Evolutionary conservation across 2,797 vertebrate species (phyloP).

Genomic region (Muraenolepis orangiensis): DNA sequence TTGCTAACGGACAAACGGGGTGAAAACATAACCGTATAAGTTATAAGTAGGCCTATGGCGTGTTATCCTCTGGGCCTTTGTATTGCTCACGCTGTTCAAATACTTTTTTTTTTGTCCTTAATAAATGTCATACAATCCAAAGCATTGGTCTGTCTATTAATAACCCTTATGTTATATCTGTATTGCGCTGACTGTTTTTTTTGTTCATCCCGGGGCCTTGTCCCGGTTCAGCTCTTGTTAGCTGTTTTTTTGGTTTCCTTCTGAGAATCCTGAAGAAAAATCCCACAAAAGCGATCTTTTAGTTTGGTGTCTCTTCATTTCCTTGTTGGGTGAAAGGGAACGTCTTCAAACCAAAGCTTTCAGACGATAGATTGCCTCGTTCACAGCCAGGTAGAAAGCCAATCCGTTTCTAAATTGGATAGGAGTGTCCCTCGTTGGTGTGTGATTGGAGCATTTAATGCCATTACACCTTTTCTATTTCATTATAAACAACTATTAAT

Average conservation of each 20-base stretch:
- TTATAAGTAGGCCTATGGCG: too few relatives aligned
- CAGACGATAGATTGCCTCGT: conserved; percentile 13
- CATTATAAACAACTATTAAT: not conserved
- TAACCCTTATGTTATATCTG: not conserved
- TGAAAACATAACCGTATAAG: too few relatives aligned
- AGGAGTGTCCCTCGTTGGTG: not conserved
- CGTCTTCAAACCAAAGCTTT: conserved; percentile 17
- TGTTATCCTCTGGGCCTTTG: not conserved
- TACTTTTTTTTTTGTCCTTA: not conserved
- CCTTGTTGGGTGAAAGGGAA: not conserved
- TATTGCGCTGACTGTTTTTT: not conserved
- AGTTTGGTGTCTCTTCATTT: not conserved
- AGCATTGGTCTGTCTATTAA: not conserved
- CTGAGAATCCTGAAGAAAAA: not conserved
- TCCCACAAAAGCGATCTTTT: too few relatives aligned
- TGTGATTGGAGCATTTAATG: not conserved
- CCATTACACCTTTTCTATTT: not conserved
- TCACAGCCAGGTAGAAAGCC: not conserved
- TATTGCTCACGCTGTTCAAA: not conserved
- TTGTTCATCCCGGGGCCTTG: not conserved
- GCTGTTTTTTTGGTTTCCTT: not conserved
- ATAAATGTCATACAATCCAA: not conserved
- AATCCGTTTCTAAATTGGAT: conserved; percentile 12
- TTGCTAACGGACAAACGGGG: too few relatives aligned
- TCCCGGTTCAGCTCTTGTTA: not conserved